phyloP scores from a whole-genome alignment of 2,113 vertebrate species.

The Eudyptes chrysolophus region DNA sequence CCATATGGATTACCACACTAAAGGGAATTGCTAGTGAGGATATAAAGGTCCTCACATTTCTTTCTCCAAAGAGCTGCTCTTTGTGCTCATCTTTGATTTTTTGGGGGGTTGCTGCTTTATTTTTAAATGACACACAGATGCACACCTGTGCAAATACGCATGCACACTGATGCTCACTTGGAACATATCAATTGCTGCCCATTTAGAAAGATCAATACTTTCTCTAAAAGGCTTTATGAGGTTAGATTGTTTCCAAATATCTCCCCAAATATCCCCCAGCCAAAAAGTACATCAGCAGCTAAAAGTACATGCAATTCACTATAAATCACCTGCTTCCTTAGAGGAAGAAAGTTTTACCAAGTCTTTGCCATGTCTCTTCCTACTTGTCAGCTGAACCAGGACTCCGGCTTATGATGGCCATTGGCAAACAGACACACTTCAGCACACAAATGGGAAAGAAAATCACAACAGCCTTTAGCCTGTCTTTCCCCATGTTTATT shows the following conservation, averaged over 20 bases:
- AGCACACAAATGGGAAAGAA: neutral
- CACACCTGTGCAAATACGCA: neutral
- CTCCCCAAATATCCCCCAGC: neutral
- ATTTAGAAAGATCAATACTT: neutral
- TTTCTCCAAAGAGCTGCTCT: neutral
- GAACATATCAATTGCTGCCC: neutral
- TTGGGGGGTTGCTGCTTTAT: neutral
- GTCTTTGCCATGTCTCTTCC: neutral
- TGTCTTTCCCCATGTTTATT: neutral
- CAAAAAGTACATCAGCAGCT: neutral
- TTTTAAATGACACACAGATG: neutral
- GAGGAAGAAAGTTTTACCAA: neutral
- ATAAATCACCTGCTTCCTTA: neutral
- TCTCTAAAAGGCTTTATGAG: neutral
- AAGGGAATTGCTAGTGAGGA: neutral
- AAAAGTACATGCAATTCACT: neutral
- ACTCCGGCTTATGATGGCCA: rapidly evolving
- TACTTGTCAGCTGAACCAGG: neutral
- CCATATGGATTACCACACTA: neutral
- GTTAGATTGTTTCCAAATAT: neutral
- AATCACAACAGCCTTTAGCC: neutral
- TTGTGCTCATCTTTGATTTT: neutral
- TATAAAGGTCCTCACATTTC: constrained; percentile 18
- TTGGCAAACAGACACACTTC: neutral
- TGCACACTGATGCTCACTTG: neutral